phyloP scores from a whole-genome alignment of 2,797 vertebrate species.

The Antennarius maculatus region DNA sequence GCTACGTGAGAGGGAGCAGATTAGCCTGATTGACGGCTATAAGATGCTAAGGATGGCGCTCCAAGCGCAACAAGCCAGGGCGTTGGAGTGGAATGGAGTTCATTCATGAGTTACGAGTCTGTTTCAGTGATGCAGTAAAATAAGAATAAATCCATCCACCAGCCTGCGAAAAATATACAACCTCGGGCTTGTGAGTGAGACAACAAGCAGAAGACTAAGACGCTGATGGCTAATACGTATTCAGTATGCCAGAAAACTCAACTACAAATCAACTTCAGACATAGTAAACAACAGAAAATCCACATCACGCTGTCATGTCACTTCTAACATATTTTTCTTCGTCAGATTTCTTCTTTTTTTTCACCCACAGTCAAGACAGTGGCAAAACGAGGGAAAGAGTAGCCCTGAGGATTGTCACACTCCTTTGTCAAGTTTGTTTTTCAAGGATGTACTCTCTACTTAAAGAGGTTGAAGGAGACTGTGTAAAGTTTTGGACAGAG shows the following conservation, averaged over 20 bases:
- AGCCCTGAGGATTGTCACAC: slow-evolving; percentile 57
- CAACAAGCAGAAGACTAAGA: slow-evolving; percentile 63
- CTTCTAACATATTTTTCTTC: slow-evolving; percentile 55
- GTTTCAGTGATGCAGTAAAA: slow-evolving; percentile 82
- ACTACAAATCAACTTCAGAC: slow-evolving; percentile 67
- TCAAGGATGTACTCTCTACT: slow-evolving; percentile 71
- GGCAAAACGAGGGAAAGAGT: slow-evolving; percentile 44
- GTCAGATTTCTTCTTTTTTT: slow-evolving; percentile 43
- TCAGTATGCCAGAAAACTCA: slow-evolving; percentile 54
- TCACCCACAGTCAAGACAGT: slow-evolving; percentile 49
- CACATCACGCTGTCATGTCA: slow-evolving; percentile 59
- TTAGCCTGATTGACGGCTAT: slow-evolving; percentile 81
- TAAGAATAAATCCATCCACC: slow-evolving; percentile 80
- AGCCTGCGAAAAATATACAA: slow-evolving; percentile 77
- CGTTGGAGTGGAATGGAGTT: slow-evolving; percentile 78
- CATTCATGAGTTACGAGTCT: slow-evolving; percentile 83
- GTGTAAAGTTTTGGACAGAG: slow-evolving; percentile 61
- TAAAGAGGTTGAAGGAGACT: slow-evolving; percentile 61
- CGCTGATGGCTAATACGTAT: slow-evolving; percentile 60
- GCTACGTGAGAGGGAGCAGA: slow-evolving; percentile 68
- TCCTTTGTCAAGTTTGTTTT: slow-evolving; percentile 70
- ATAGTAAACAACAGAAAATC: slow-evolving; percentile 61
- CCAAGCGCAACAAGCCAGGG: slow-evolving; percentile 58
- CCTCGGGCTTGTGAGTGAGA: slow-evolving; percentile 68
- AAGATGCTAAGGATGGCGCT: slow-evolving; percentile 79